Percentiles rank a stretch among this genome's conserved stretches.
phyloP scores from a whole-genome alignment of 2,888 invertebrate species.

The Eupelmus urozonus region DNA sequence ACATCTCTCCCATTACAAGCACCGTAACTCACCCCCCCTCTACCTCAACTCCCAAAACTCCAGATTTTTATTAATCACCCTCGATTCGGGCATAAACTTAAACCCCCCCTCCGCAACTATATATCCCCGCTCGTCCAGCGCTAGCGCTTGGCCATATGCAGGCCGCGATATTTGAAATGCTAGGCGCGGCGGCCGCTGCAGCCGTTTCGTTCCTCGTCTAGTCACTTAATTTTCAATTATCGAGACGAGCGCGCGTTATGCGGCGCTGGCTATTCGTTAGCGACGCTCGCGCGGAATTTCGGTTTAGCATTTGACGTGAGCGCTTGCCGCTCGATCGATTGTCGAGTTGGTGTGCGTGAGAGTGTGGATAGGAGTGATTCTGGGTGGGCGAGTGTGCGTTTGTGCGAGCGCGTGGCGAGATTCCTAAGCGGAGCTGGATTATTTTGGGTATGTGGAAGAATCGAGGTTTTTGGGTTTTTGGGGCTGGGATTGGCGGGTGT shows the following conservation, averaged over 20 bases:
- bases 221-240: constrained; percentile 67
- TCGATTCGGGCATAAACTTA: too few relatives aligned
- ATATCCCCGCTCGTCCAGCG: too few relatives aligned
- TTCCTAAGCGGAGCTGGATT: constrained; percentile 18
- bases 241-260: constrained; percentile 62
- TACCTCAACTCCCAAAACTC: too few relatives aligned
- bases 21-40: too few relatives aligned
- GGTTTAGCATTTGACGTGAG: constrained; percentile 64
- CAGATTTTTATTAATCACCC: too few relatives aligned
- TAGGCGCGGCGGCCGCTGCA: background rate
- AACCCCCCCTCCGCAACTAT: too few relatives aligned
- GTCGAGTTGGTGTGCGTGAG: too few relatives aligned
- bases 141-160: background rate
- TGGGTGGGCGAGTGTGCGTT: background rate
- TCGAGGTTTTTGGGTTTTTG: too few relatives aligned
- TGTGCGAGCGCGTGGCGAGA: constrained; percentile 5
- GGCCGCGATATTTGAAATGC: constrained; percentile 25
- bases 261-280: constrained; percentile 61
- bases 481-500: too few relatives aligned
- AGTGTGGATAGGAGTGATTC: too few relatives aligned
- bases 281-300: constrained; percentile 64
- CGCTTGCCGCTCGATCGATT: constrained; percentile 63
- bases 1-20: too few relatives aligned
- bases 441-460: constrained; percentile 40
- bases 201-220: constrained; percentile 62